These are phyloP conservation scores for Pseudonaja textilis DNA, from an alignment of 2,113 vertebrate genomes.

Conservation along the genomic window DNA sequence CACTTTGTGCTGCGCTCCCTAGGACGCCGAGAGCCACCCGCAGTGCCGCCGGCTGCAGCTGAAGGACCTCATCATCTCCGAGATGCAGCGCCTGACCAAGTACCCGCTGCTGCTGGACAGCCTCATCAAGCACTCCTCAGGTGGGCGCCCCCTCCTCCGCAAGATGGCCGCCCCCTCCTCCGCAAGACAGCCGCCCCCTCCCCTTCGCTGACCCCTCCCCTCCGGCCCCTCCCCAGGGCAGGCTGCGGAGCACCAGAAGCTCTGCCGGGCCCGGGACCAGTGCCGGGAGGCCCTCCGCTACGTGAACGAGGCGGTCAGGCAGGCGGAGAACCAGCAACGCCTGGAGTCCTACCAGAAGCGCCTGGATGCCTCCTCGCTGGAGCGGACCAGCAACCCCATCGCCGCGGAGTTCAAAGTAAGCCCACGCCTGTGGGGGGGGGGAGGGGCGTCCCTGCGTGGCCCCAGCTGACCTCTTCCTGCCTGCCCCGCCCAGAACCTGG, in stretches of 20 bases:
- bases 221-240: conserved; percentile 57
- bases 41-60: conserved; percentile 91
- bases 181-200: background rate
- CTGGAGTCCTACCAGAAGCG: conserved; percentile 87
- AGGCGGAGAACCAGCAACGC: conserved; percentile 81
- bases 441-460: rapidly evolving
- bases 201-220: background rate
- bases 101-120: conserved; percentile 92
- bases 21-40: conserved; percentile 82
- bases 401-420: conserved; percentile 85
- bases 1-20: too few species aligned
- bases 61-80: conserved; percentile 89
- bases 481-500: conserved; percentile 76
- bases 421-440: rapidly evolving
- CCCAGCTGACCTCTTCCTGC: rapidly evolving
- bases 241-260: conserved; percentile 75
- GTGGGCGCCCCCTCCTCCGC: conserved; percentile 55
- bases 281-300: conserved; percentile 85
- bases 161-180: background rate
- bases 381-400: conserved; percentile 75
- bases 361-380: conserved; percentile 79
- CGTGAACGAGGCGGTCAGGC: conserved; percentile 85
- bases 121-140: conserved; percentile 85
- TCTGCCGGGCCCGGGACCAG: conserved; percentile 80
- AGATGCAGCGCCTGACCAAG: conserved; percentile 95